Evolutionary conservation across 1,140 invertebrate species (phyloP).

Genomic region (Dendroctonus ponderosae): DNA sequence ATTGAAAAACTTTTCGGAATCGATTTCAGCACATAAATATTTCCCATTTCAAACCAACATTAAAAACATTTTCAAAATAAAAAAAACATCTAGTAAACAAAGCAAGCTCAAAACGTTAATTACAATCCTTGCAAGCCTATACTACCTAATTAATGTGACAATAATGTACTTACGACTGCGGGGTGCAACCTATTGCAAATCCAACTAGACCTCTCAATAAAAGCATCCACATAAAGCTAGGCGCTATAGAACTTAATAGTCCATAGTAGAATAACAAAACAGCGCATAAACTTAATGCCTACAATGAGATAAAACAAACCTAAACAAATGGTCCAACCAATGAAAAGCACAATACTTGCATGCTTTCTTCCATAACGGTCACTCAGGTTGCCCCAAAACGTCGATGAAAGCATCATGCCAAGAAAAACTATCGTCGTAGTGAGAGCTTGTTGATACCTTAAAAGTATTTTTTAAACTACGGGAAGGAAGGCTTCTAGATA

Average conservation of each 20-base stretch:
- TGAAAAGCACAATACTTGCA: constrained; percentile 53
- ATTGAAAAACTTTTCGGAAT: too few species aligned
- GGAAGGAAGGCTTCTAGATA: too few species aligned
- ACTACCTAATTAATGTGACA: constrained; percentile 1
- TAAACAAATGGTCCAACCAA: constrained; percentile 2
- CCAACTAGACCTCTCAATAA: constrained; percentile 88
- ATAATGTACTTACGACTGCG: constrained; percentile 83
- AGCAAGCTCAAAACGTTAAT: too few species aligned
- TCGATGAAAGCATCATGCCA: constrained; percentile 96
- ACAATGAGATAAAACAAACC: constrained; percentile 43
- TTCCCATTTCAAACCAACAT: too few species aligned
- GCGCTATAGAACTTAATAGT: constrained; percentile 84
- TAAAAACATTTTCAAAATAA: too few species aligned
- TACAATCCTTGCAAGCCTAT: too few species aligned
- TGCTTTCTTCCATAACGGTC: constrained; percentile 90
- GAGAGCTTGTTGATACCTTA: constrained; percentile 67
- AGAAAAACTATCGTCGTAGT: constrained; percentile 82
- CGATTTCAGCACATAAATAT: too few species aligned
- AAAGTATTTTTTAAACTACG: constrained; percentile 44
- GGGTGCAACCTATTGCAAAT: constrained; percentile 94
- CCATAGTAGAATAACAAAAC: constrained; percentile 90
- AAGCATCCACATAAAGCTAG: constrained; percentile 88
- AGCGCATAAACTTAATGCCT: constrained; percentile 84
- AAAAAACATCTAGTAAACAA: too few species aligned
- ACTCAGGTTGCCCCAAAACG: constrained; percentile 93